Base-by-base conservation (phyloP, 1,140 invertebrate species). In the Atopsyche davidsoni region DNA sequence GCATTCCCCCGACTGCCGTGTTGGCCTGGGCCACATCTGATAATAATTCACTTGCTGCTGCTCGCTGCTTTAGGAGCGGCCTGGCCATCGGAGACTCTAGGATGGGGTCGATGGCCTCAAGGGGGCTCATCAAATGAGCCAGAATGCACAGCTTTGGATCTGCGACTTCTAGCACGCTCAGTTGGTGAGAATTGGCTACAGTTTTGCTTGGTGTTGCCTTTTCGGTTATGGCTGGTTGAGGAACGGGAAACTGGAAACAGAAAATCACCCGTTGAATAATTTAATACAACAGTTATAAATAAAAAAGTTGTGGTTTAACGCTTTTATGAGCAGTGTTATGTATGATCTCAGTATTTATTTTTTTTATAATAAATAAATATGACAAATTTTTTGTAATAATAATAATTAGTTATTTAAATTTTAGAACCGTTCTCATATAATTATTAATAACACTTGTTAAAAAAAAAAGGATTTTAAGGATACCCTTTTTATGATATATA, bases 141-240 rank as follows among this genome's bases (percentile, higher is more conserved):
- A 91, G 70, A 53, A 92, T 82, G 66, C 86, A 90, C 45, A 91
- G 72, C 62, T 92, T 91, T 0, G 89, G 89, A 68, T 92, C 89
- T 28, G 88, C 86, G 4, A 92, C 85, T 73, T 92, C 87, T 10
- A 90, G 70, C 10, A 89, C 81, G 53, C 83, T 86, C 21, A 89
- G 66, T 10, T 13, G 35, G 31, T 58, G 24, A 1, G 46, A 21
- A 4, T 81, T 80, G n/a, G 62, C 55, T 18, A 52, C 28, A 35
- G 66, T 61, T 60, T 74, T 74, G 44, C 64, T 78, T 11, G 75
- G 62, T 45, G 69, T 72, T 52, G 75, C 79, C 64, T 76, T 81
- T 58, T 79, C 79, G 2, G 74, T 70, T 21, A 75, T 72, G 51
- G 76, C 69, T 44, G 76, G 73, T 14, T 72, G 75, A 40, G 77